These are phyloP conservation scores for Acanthosepion lycidas DNA, from an alignment of 2,888 invertebrate species.

Conservation along the genomic window DNA sequence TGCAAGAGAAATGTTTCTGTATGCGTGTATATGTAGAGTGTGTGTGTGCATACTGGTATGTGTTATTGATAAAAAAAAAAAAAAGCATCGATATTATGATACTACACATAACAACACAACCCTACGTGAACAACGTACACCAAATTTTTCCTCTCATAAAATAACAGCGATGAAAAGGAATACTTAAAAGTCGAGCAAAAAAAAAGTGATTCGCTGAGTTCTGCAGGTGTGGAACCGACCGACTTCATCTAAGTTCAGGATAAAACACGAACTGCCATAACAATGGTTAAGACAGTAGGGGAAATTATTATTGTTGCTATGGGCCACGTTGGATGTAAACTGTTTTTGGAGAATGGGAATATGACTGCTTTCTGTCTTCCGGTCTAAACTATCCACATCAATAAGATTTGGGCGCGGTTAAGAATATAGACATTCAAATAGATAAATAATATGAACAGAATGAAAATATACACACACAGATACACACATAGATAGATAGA, in stretches of 20 bases:
- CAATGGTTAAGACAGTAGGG: background rate
- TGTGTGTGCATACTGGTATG: too few species aligned
- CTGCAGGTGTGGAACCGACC: background rate
- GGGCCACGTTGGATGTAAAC: background rate
- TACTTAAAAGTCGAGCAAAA: too few species aligned
- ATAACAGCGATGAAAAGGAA: too few species aligned
- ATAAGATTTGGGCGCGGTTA: background rate
- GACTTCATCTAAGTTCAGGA: background rate
- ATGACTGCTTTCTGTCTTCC: conserved; percentile 17
- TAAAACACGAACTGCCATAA: conserved; percentile 2
- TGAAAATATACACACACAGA: too few species aligned
- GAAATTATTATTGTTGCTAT: background rate
- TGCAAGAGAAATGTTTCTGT: too few species aligned
- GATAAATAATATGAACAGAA: background rate
- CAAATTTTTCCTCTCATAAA: too few species aligned
- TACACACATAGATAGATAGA: background rate
- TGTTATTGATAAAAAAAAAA: too few species aligned
- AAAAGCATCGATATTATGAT: too few species aligned
- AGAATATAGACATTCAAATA: background rate
- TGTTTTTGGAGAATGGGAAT: background rate
- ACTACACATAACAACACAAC: too few species aligned
- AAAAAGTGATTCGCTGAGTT: background rate
- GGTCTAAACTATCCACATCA: background rate
- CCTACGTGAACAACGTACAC: too few species aligned
- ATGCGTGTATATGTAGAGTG: too few species aligned